Base-by-base conservation (phyloP, 2,797 vertebrate genomes). In the Hozukius guyotensis region DNA sequence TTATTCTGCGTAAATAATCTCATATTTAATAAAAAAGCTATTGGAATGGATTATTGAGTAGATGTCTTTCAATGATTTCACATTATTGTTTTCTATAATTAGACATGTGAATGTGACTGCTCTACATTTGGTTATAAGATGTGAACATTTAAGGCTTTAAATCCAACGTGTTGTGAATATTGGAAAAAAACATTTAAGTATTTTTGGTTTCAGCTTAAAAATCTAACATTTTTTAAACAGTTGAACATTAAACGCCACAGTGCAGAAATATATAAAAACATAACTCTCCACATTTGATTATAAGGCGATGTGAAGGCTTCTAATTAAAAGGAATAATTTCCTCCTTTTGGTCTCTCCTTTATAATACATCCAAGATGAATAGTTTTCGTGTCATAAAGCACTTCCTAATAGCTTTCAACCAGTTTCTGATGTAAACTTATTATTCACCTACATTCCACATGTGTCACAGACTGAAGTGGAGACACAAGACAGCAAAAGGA, bases 381-480 rank as follows among this genome's bases (percentile, higher is more conserved):
- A 72, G 20, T 72, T 61, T 16, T 2, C 7, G 6, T 20, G 49
- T 72, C 61, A 34, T 46, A 36, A 80, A 72, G 55, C 55, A 63
- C 57, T 59, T 53, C 42, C 52, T 79, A 64, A 80, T 72, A 71
- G 71, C 78, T 78, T 42, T 36, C 42, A 74, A 56, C 1, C 68
- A 20, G 53, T 76, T 86, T 75, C 34, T 38, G 8, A 5, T 72
- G 27, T 60, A 67, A 75, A 84, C 13, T 66, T 81, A 82, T 73
- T 87, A 88, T 75, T 72, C 69, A 60, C 27, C 53, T 61, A 27
- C n/a, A 84, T 79, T 72, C 34, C 62, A 80, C 56, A 70, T 57
- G 77, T 84, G 78, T 84, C 73, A 88, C 38, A 56, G 42, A 72
- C 49, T 78, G 63, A 75, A 77, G 77, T 75, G 60, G 42, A 68